Evolutionary conservation across 2,888 invertebrate genomes (phyloP).

Genomic region (Eilema depressum): DNA sequence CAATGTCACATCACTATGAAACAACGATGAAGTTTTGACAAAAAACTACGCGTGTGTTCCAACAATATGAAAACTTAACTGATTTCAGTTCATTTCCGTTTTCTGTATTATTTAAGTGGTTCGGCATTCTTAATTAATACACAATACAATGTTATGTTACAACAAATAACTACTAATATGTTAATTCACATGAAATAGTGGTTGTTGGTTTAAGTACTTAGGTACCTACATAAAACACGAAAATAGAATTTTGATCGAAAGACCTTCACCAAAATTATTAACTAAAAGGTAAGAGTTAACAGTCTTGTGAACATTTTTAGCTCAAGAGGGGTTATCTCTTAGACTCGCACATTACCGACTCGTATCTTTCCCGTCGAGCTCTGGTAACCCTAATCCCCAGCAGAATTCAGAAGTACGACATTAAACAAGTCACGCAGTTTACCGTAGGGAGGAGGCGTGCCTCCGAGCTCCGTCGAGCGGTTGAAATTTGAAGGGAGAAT

Average conservation of each 20-base stretch:
- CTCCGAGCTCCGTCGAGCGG: no score
- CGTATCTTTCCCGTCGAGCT: not conserved
- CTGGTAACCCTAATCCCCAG: not conserved
- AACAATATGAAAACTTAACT: conserved; percentile 10
- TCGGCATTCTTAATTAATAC: conserved; percentile 3
- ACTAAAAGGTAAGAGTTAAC: no score
- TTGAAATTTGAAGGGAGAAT: no score
- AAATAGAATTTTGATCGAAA: not conserved
- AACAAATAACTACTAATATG: not conserved
- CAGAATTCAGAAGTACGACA: not conserved
- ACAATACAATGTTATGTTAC: not conserved
- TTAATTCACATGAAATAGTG: not conserved
- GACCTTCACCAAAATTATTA: not conserved
- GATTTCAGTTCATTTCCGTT: conserved; percentile 14
- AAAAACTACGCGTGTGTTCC: not conserved
- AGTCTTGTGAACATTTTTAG: no score
- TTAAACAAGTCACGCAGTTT: not conserved
- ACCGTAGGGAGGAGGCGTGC: no score
- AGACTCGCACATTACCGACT: not conserved
- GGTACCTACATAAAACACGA: not conserved
- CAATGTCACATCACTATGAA: not conserved
- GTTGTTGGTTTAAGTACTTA: not conserved
- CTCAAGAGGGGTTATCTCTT: not conserved
- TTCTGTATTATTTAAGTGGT: conserved; percentile 4
- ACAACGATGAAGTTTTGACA: not conserved